Conservation (phyloP, 2,797 vertebrate genomes). For the Bradypodion pumilum region DNA sequence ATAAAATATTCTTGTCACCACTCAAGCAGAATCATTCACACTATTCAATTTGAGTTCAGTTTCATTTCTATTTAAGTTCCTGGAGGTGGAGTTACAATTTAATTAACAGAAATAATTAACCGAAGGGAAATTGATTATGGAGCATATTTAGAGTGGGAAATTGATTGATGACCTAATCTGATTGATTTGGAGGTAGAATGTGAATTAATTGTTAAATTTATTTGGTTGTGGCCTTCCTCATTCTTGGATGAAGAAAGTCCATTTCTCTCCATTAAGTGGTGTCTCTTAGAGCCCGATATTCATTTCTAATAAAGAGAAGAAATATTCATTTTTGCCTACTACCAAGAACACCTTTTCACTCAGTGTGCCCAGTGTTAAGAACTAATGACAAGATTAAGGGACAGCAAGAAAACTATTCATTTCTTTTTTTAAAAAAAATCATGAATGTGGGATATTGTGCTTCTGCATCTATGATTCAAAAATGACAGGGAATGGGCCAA, state of each 20-base stretch:
- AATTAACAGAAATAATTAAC: background rate
- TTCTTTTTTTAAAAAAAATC: too few relatives aligned
- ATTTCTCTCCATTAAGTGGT: background rate
- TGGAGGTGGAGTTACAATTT: background rate
- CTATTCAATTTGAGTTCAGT: background rate
- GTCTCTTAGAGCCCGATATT: background rate
- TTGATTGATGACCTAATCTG: background rate
- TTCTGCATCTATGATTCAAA: too few relatives aligned
- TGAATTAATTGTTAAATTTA: background rate
- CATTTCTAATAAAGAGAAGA: background rate
- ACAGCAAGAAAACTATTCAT: too few relatives aligned
- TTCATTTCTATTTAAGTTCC: background rate
- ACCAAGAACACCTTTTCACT: background rate
- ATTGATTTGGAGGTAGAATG: background rate
- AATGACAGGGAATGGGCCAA: too few relatives aligned
- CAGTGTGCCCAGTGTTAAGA: background rate
- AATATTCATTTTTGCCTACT: background rate
- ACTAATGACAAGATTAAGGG: too few relatives aligned
- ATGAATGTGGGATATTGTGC: too few relatives aligned
- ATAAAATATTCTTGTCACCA: background rate
- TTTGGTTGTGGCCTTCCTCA: background rate
- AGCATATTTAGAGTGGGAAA: background rate
- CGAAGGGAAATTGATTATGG: background rate
- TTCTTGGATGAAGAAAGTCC: background rate
- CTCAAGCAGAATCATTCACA: background rate